phyloP scores from a whole-genome alignment of 2,797 vertebrate genomes.

The Rhynchotus rufescens region DNA sequence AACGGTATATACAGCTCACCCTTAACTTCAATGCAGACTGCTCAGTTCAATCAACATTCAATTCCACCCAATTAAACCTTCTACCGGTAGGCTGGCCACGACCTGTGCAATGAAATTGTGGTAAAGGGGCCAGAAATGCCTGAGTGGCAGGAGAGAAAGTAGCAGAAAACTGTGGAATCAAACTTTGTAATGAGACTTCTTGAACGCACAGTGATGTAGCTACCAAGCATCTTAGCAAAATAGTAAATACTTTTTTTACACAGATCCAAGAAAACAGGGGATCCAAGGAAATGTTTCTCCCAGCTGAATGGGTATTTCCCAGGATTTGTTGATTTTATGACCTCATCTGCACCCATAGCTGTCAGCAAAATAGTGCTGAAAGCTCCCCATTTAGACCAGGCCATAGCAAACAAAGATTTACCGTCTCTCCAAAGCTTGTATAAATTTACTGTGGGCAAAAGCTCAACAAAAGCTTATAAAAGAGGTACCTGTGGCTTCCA shows the following conservation, averaged over 20 bases:
- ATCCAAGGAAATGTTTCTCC: conserved; percentile 42
- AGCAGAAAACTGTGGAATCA: conserved; percentile 6
- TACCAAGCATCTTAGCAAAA: neutral
- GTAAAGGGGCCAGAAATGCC: neutral
- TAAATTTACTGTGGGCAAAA: conserved; percentile 67
- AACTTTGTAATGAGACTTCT: neutral
- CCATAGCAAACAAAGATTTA: conserved; percentile 57
- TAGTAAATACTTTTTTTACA: conserved; percentile 38
- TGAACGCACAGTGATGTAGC: neutral
- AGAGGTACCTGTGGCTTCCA: conserved; percentile 73
- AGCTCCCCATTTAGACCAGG: conserved; percentile 62
- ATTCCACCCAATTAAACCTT: neutral
- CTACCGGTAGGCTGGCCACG: neutral
- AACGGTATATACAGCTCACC: neutral
- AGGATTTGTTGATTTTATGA: conserved; percentile 65
- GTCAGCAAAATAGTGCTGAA: conserved; percentile 40
- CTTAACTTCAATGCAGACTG: neutral
- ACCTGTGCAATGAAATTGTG: neutral
- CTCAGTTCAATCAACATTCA: neutral
- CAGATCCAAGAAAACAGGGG: neutral
- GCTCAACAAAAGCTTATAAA: conserved; percentile 75
- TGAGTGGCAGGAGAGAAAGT: conserved; percentile 36
- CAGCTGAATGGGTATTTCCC: conserved; percentile 48
- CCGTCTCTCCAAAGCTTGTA: conserved; percentile 27
- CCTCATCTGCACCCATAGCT: conserved; percentile 53